Percentiles rank a stretch among this genome's conserved stretches.
These are phyloP conservation scores for Drosophila nigrodunni DNA, from an alignment of 1,140 invertebrate species.

Conservation along the genomic window DNA sequence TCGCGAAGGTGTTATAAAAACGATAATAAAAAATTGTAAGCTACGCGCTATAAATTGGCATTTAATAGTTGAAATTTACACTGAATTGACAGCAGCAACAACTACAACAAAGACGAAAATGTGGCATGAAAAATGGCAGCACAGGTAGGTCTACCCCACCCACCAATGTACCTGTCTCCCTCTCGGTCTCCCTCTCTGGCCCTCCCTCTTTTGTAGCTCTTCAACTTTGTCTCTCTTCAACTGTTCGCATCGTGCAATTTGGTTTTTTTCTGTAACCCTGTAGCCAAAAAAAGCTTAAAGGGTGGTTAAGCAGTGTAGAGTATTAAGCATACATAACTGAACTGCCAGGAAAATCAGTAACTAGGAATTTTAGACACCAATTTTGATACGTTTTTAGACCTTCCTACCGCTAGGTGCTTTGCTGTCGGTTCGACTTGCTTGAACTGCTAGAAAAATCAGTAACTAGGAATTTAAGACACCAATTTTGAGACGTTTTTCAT, in stretches of 20 bases:
- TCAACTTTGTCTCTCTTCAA: neutral
- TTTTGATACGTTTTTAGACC: no score
- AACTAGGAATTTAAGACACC: no score
- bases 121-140: constrained; percentile 44
- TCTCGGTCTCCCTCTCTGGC: neutral
- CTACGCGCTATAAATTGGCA: constrained; percentile 82
- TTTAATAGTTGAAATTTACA: constrained; percentile 83
- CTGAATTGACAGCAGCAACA: constrained; percentile 71
- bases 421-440: no score
- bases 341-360: no score
- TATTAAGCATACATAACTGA: no score
- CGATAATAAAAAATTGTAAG: constrained; percentile 82
- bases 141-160: constrained; percentile 44
- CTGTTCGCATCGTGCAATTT: constrained; percentile 11
- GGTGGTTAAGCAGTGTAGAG: no score
- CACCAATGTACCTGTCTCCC: neutral
- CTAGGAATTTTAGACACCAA: no score
- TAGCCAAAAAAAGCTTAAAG: no score
- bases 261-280: neutral
- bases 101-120: constrained; percentile 40
- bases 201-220: neutral
- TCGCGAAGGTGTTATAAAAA: constrained; percentile 74
- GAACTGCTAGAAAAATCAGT: no score
- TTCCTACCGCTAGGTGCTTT: no score
- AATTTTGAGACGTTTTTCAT: no score